Evolutionary conservation across 2,113 vertebrate species (phyloP).

Genomic region (Thalassarche chlororhynchos): DNA sequence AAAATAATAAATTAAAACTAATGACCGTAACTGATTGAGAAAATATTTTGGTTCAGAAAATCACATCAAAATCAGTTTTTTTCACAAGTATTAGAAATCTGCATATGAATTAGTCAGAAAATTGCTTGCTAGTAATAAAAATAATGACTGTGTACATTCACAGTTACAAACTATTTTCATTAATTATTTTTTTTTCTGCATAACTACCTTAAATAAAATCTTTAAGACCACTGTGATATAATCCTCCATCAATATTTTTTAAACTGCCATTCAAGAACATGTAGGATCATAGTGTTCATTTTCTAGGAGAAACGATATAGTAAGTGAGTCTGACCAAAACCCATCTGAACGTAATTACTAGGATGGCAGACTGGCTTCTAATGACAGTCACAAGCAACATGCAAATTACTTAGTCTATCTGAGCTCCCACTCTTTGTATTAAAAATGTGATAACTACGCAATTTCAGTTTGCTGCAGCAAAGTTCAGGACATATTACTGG

Average conservation of each 20-base stretch:
- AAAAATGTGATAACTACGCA: not conserved
- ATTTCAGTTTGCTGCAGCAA: not conserved
- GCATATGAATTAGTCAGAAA: not conserved
- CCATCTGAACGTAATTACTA: not conserved
- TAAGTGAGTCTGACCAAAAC: not conserved
- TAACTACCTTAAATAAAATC: not conserved
- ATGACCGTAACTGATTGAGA: not conserved
- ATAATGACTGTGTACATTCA: not conserved
- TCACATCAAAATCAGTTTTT: not conserved
- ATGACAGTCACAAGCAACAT: not conserved
- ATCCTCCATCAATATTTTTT: not conserved
- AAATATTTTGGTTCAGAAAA: conserved; percentile 36
- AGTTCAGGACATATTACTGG: not conserved
- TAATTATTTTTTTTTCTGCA: not conserved
- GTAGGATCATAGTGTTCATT: not conserved
- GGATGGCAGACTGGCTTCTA: not conserved
- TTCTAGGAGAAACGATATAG: not conserved
- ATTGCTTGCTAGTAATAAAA: not conserved
- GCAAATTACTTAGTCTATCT: not conserved
- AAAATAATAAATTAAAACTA: conserved; percentile 27
- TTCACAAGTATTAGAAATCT: not conserved
- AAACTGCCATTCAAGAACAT: not conserved
- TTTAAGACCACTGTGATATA: not conserved
- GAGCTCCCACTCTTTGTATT: not conserved
- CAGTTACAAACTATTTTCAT: not conserved